Conservation (phyloP, 1,140 invertebrate species). For the Macrostomum lignano region DNA sequence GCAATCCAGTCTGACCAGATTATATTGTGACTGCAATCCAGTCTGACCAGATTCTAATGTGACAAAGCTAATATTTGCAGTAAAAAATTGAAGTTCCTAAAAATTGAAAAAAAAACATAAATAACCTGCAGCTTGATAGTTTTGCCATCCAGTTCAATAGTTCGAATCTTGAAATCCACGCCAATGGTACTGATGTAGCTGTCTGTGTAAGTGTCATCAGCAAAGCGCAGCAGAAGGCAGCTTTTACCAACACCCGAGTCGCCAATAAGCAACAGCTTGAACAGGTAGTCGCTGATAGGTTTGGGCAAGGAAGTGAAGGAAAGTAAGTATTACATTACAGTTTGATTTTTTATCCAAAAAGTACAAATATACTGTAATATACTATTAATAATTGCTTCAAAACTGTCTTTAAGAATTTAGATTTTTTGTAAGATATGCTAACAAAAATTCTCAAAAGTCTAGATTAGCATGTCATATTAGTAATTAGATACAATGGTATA, state of each 20-base stretch:
- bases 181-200: slow-evolving; percentile 99
- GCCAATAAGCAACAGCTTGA: slow-evolving; percentile 92
- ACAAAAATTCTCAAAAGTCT: too few relatives aligned
- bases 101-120: too few relatives aligned
- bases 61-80: neutral
- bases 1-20: neutral
- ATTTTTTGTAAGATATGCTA: too few relatives aligned
- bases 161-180: slow-evolving; percentile 98
- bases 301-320: too few relatives aligned
- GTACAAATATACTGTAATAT: too few relatives aligned
- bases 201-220: slow-evolving; percentile 97
- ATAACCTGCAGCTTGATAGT: slow-evolving; percentile 87
- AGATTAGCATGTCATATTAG: too few relatives aligned
- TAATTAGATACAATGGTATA: too few relatives aligned
- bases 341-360: too few relatives aligned
- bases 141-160: slow-evolving; percentile 91
- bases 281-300: slow-evolving; percentile 98
- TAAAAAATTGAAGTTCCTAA: neutral
- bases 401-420: too few relatives aligned
- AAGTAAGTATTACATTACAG: too few relatives aligned
- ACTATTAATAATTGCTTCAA: too few relatives aligned
- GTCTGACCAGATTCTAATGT: neutral
- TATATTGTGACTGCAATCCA: neutral
- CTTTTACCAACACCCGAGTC: slow-evolving; percentile 98
- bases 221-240: slow-evolving; percentile 80